These are phyloP conservation scores for Dicycla oo DNA, from an alignment of 2,888 invertebrate genomes.

Conservation along the genomic window DNA sequence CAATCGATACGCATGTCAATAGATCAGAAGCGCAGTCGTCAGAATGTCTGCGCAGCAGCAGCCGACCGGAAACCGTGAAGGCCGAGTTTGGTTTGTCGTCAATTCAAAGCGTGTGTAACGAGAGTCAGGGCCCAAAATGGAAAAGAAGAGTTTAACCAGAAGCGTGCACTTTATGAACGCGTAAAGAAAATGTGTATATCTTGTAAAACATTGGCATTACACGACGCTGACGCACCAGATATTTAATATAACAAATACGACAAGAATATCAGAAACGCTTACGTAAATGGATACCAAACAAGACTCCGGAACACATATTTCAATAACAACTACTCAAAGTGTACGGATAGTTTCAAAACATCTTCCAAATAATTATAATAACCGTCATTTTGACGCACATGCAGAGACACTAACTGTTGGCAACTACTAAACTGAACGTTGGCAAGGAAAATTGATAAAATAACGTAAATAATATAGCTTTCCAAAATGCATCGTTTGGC, in stretches of 20 bases:
- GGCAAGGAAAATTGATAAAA: slow-evolving; percentile 67
- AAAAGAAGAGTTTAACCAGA: slow-evolving; percentile 11
- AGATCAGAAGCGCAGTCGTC: slow-evolving; percentile 57
- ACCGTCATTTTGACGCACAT: slow-evolving; percentile 57
- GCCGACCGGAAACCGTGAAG: slow-evolving; percentile 66
- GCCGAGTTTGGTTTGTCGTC: slow-evolving; percentile 26
- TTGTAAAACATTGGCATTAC: background rate
- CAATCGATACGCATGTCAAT: slow-evolving; percentile 68
- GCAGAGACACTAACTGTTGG: slow-evolving; percentile 53
- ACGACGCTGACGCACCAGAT: slow-evolving; percentile 1
- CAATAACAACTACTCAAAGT: slow-evolving; percentile 31
- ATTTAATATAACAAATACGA: slow-evolving; percentile 22
- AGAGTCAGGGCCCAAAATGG: slow-evolving; percentile 25
- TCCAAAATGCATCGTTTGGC: slow-evolving; percentile 70
- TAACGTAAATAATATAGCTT: slow-evolving; percentile 65
- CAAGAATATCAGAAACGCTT: slow-evolving; percentile 18
- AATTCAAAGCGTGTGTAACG: slow-evolving; percentile 27
- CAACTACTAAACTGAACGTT: slow-evolving; percentile 60
- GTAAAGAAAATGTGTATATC: background rate
- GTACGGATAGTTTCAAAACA: slow-evolving; percentile 21
- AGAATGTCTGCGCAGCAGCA: slow-evolving; percentile 62
- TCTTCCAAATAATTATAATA: slow-evolving; percentile 15
- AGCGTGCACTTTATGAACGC: background rate
- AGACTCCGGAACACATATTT: slow-evolving; percentile 35
- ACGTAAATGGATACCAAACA: slow-evolving; percentile 39